These are phyloP conservation scores for Erinaceus europaeus DNA, from an alignment of 2,113 vertebrate species.

Conservation along the genomic window DNA sequence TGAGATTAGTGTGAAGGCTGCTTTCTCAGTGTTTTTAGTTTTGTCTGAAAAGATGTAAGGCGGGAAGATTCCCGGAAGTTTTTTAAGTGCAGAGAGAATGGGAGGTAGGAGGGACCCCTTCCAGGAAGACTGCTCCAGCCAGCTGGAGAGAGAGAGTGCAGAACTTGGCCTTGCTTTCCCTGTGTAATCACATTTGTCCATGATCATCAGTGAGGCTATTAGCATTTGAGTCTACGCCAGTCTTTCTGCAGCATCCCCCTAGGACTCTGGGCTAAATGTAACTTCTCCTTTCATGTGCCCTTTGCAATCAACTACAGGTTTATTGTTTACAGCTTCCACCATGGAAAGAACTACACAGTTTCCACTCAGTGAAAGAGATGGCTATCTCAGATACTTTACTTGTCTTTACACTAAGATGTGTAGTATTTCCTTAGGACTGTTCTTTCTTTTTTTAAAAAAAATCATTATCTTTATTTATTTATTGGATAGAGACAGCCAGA, in stretches of 20 bases:
- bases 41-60: conserved; percentile 19
- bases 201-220: conserved; percentile 37
- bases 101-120: conserved; percentile 24
- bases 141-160: not conserved
- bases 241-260: conserved; percentile 31
- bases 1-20: conserved; percentile 9
- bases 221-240: conserved; percentile 66
- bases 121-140: conserved; percentile 48
- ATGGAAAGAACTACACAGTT: not conserved
- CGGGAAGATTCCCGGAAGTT: conserved; percentile 55
- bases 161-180: conserved; percentile 15
- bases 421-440: not conserved
- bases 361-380: not conserved
- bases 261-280: conserved; percentile 24
- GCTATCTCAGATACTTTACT: not conserved
- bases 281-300: not conserved
- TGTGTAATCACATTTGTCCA: conserved; percentile 31
- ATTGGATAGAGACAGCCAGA: too few species aligned
- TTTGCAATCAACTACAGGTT: conserved; percentile 12
- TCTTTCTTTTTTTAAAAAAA: too few species aligned
- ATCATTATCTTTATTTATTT: too few species aligned
- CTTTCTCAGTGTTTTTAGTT: not conserved
- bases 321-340: not conserved
- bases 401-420: not conserved
- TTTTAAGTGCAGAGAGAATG: conserved; percentile 30